Evolutionary conservation across 64 coral and sea anemone species (phyloP).

Genomic region (Hydrozoanthus tunicans): DNA sequence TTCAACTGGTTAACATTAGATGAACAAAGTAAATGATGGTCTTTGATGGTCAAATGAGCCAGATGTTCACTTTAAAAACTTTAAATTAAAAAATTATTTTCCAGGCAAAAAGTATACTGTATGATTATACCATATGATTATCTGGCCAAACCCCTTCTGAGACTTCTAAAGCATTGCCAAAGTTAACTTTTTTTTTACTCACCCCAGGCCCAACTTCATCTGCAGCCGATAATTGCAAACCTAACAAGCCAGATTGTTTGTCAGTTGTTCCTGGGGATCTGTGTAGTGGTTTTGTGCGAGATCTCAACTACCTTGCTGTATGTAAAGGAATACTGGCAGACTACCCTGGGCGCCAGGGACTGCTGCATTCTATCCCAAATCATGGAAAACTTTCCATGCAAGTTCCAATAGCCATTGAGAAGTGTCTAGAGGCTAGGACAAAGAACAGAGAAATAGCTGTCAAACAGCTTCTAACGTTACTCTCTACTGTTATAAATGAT

Average conservation of each 20-base stretch:
- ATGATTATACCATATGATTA: no score
- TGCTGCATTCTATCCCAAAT: constrained; percentile 66
- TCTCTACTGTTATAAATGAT: neutral
- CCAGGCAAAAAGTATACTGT: no score
- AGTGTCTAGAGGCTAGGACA: constrained; percentile 1
- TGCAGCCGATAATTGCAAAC: constrained; percentile 18
- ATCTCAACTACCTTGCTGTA: constrained; percentile 78
- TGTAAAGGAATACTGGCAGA: constrained; percentile 74
- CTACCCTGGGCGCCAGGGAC: neutral
- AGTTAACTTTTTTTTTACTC: neutral
- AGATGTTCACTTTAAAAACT: no score
- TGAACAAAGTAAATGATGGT: no score
- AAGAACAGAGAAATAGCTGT: constrained; percentile 39
- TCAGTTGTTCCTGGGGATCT: constrained; percentile 48
- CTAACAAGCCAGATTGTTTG: constrained; percentile 61
- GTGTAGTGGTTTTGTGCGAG: constrained; percentile 58
- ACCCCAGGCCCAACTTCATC: constrained; percentile 3
- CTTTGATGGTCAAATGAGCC: no score
- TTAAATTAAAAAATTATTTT: no score
- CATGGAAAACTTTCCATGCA: neutral
- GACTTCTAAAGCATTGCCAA: neutral
- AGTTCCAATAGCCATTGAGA: neutral
- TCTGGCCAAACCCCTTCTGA: neutral
- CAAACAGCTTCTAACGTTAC: constrained; percentile 6
- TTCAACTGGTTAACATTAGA: no score